phyloP scores from a whole-genome alignment of 2,797 vertebrate genomes.

The Carapus acus region DNA sequence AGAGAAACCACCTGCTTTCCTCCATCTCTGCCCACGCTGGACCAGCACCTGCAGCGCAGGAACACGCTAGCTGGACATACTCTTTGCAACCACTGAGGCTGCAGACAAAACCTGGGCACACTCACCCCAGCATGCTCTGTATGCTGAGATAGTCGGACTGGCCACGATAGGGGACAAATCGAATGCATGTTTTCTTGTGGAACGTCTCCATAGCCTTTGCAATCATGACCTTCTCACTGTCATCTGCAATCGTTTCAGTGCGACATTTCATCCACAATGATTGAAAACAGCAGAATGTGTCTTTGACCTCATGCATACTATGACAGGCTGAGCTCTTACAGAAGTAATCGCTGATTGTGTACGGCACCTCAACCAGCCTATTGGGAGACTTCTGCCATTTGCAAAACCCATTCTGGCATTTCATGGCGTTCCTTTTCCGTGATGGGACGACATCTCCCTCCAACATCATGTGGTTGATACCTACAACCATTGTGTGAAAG shows the following conservation, averaged over 20 bases:
- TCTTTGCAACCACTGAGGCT: too few relatives aligned
- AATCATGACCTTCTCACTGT: slow-evolving; percentile 17
- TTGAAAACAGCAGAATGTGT: too few relatives aligned
- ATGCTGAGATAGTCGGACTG: slow-evolving; percentile 30
- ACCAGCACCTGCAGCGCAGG: slow-evolving; percentile 49
- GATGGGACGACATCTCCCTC: slow-evolving; percentile 13
- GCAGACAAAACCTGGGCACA: not conserved
- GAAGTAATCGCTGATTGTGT: slow-evolving; percentile 26
- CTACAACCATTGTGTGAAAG: too few relatives aligned
- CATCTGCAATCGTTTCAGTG: slow-evolving; percentile 13
- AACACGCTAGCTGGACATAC: not conserved
- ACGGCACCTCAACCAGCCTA: slow-evolving; percentile 33
- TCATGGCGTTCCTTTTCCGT: slow-evolving; percentile 26
- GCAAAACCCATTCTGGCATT: slow-evolving; percentile 20
- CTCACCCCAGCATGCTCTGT: slow-evolving; percentile 29
- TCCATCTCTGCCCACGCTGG: slow-evolving; percentile 60
- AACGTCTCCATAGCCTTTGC: slow-evolving; percentile 24
- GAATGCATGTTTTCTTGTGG: slow-evolving; percentile 28
- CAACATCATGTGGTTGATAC: slow-evolving; percentile 5
- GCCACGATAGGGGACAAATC: slow-evolving; percentile 17
- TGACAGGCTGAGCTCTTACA: slow-evolving; percentile 4
- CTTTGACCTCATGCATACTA: too few relatives aligned
- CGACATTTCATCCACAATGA: not conserved
- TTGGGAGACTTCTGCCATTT: slow-evolving; percentile 27
- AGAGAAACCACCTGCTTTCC: slow-evolving; percentile 64